Evolutionary conservation across 2,797 vertebrate species (phyloP).

Genomic region (Chelmon rostratus): DNA sequence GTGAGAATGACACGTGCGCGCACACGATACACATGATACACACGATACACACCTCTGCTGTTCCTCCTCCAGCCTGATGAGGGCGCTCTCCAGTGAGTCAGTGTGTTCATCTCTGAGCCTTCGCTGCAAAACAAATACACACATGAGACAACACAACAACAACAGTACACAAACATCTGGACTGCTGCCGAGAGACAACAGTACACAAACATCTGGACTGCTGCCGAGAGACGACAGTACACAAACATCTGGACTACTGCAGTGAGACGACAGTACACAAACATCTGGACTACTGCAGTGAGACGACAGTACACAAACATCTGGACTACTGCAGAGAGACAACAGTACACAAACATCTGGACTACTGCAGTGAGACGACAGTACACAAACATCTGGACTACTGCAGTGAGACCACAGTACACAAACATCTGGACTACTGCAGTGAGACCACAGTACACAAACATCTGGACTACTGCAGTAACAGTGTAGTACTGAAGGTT

Average conservation of each 20-base stretch:
- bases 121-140: slow-evolving; percentile 57
- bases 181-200: too few relatives aligned
- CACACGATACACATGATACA: not conserved
- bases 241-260: not conserved
- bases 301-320: not conserved
- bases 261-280: not conserved
- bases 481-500: not conserved
- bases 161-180: too few relatives aligned
- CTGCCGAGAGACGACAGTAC: not conserved
- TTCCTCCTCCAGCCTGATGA: slow-evolving; percentile 92
- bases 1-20: not conserved
- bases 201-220: not conserved
- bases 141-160: not conserved
- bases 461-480: not conserved
- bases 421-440: not conserved
- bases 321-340: not conserved
- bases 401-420: not conserved
- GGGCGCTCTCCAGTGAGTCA: slow-evolving; percentile 87
- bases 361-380: not conserved
- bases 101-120: slow-evolving; percentile 83
- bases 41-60: slow-evolving; percentile 88
- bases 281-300: not conserved
- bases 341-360: not conserved
- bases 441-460: not conserved
- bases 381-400: not conserved